Evolutionary conservation across 2,113 vertebrate species (phyloP), one percentile per base, ranked within the genome.

Genomic region (Formicarius rufipectus): DNA sequence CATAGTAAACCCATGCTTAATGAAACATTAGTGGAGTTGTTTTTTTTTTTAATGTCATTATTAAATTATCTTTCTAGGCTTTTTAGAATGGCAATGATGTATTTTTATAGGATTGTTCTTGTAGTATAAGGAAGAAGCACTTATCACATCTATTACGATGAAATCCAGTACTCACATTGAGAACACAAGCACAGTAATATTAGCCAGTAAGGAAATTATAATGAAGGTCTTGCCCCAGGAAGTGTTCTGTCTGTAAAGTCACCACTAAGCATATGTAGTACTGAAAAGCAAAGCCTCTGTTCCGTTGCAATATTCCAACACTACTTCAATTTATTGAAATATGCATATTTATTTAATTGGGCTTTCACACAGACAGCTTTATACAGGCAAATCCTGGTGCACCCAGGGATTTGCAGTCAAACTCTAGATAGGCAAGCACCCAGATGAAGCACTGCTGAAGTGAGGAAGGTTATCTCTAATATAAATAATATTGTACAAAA

Each of bases 61-160:
- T 82, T 89, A 95, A 91, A 89, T 89, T 74, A 45, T 75, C 73
- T 87, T 92, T 89, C 63, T 60, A 76, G 33, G 39, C 74, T 77
- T 89, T 87, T 93, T 89, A 87, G 40, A 93, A 85, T 82, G 20
- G 9, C 55, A 85, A 59, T 58, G 73, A 78, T 58, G 14, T 28
- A 60, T 58, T 80, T 89, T 91, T 89, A 37, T 50, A 64, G n/a
- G 49, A 53, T 47, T 79, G 11, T 45, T 82, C 49, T 76, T 95
- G 68, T 49, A 79, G 25, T 49, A n/a, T 47, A 74, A 73, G 47
- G 30, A 10, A 87, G 73, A 81, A 68, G 31, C 20, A 40, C 19
- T 87, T 89, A 72, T 15, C 14, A 16, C 44, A 44, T 52, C 44
- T 64, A 19, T 75, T 73, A 50, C 23, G 45, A 67, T 52, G 49